Evolutionary conservation across 2,113 vertebrate species (phyloP).

Genomic region (Holacanthus passer): DNA sequence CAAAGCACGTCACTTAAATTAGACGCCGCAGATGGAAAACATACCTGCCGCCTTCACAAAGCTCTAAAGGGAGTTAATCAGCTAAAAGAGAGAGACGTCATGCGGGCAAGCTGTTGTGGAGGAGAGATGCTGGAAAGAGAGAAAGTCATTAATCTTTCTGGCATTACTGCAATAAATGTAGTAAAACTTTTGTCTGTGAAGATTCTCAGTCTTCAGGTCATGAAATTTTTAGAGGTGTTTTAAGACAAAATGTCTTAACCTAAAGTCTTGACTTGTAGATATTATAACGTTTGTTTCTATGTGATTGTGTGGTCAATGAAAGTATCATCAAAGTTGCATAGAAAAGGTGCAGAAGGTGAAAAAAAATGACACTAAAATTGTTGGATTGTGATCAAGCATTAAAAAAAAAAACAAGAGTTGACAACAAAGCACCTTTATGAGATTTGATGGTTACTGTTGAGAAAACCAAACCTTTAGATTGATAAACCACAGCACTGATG

Average conservation of each 20-base stretch:
- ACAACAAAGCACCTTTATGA: too few species aligned
- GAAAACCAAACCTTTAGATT: too few species aligned
- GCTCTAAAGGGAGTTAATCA: slow-evolving; percentile 54
- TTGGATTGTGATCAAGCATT: too few species aligned
- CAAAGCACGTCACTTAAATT: slow-evolving; percentile 38
- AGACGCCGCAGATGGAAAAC: slow-evolving; percentile 58
- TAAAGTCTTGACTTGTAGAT: too few species aligned
- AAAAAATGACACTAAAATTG: too few species aligned
- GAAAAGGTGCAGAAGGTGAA: too few species aligned
- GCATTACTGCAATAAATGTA: neutral
- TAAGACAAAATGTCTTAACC: neutral
- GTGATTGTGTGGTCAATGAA: too few species aligned
- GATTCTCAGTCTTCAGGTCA: neutral
- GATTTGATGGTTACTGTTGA: too few species aligned
- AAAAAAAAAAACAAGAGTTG: too few species aligned
- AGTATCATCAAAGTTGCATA: too few species aligned
- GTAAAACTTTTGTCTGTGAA: slow-evolving; percentile 24
- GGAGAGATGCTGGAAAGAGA: slow-evolving; percentile 26
- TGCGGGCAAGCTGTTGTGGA: slow-evolving; percentile 45
- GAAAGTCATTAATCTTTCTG: slow-evolving; percentile 23
- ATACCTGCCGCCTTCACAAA: slow-evolving; percentile 55
- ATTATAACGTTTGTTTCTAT: too few species aligned
- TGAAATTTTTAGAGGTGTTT: neutral
- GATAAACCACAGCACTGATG: too few species aligned
- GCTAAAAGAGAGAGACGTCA: slow-evolving; percentile 19